Conservation (phyloP, 2,888 invertebrate species). For the Ophion slaviceki region DNA sequence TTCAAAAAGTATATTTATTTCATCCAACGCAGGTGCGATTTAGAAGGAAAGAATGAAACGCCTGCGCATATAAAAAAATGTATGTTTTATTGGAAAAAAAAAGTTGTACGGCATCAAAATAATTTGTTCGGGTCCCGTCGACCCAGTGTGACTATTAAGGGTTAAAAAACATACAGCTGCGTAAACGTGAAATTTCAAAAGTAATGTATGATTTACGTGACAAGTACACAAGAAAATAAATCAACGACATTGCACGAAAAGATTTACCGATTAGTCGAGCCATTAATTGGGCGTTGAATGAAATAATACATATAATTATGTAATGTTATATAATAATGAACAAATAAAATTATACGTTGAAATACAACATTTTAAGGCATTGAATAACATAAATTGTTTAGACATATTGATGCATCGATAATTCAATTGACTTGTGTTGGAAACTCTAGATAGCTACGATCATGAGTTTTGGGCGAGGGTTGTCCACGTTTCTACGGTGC, state of each 20-base stretch:
- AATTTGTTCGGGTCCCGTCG: too few relatives aligned
- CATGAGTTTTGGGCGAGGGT: conserved; percentile 16
- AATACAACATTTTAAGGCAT: background rate
- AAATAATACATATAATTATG: background rate
- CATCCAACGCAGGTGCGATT: too few relatives aligned
- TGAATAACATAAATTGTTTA: background rate
- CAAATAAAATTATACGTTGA: too few relatives aligned
- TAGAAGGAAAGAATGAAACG: too few relatives aligned
- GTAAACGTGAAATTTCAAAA: background rate
- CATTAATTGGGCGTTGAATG: background rate
- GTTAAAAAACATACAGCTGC: background rate
- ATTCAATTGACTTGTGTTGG: background rate
- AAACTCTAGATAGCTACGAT: background rate
- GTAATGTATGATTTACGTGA: background rate
- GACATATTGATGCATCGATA: background rate
- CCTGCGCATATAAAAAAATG: too few relatives aligned
- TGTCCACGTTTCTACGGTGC: conserved; percentile 26
- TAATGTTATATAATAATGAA: too few relatives aligned
- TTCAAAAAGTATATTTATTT: too few relatives aligned
- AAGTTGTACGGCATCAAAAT: too few relatives aligned
- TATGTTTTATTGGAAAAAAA: too few relatives aligned
- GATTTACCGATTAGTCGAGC: background rate
- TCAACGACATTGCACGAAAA: background rate
- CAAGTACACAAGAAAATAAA: background rate
- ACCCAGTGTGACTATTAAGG: too few relatives aligned